Evolutionary conservation across 2,113 vertebrate genomes (phyloP).

Genomic region (Hucho hucho): DNA sequence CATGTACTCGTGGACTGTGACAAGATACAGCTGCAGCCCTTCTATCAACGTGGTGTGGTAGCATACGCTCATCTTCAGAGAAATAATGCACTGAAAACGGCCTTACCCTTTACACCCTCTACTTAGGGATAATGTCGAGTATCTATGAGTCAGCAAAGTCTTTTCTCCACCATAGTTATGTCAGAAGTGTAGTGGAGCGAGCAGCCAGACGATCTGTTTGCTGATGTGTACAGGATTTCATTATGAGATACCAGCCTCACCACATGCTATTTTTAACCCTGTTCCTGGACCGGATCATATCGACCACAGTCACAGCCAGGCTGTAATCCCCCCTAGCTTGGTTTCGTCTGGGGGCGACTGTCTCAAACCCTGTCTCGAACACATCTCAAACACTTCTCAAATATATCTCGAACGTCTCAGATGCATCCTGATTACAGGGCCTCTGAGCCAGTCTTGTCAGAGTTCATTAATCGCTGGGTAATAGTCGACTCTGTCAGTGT

Average conservation of each 20-base stretch:
- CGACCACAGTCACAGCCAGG: conserved; percentile 40
- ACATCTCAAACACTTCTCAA: conserved; percentile 36
- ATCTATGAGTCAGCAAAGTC: conserved; percentile 14
- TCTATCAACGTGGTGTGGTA: conserved; percentile 18
- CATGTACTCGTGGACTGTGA: conserved; percentile 31
- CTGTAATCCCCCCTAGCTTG: conserved; percentile 23
- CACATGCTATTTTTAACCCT: conserved; percentile 63
- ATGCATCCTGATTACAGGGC: conserved; percentile 44
- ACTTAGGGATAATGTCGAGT: conserved; percentile 20
- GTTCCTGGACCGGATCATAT: conserved; percentile 22
- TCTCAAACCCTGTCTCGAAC: conserved; percentile 46
- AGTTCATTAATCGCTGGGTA: conserved; percentile 16
- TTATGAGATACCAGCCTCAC: conserved; percentile 61
- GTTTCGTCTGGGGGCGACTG: conserved; percentile 22
- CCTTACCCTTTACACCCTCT: background rate
- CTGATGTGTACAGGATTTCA: conserved; percentile 58
- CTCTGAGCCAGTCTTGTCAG: conserved; percentile 17
- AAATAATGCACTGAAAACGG: conserved; percentile 19
- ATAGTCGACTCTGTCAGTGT: no score
- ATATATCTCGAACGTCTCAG: background rate
- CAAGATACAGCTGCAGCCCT: conserved; percentile 32
- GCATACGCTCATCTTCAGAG: conserved; percentile 20
- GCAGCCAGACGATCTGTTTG: conserved; percentile 20
- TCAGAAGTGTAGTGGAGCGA: conserved; percentile 45
- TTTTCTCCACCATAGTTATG: conserved; percentile 30